Base-by-base conservation (phyloP, 2,797 vertebrate genomes). In the Capromys pilorides region DNA sequence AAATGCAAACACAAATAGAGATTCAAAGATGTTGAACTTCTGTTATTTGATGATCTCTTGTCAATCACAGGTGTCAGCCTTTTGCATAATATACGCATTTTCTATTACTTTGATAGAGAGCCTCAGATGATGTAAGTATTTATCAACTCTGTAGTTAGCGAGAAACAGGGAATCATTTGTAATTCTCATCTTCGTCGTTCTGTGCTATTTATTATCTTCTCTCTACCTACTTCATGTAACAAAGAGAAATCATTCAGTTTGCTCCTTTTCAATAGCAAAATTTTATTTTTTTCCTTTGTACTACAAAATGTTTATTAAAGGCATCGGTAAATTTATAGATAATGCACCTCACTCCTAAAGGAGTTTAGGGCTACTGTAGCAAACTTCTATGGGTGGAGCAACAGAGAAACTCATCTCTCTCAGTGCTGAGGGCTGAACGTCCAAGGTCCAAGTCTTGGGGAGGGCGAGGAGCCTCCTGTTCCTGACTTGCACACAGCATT, bases 201-300 rank as follows among this genome's bases (percentile, higher is more conserved):
- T 86, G 2, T 59, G 73, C 11, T 77, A 16, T 21, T 64, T 64
- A 3, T 51, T 22, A 59, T 67, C 8, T 51, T 87, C 90, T 90
- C 24, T 79, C 19, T 57, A 28, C 4, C 19, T 92, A 51, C 11
- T 64, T 66, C 4, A 82, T 82, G 39, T 39, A 64, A 86, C 1
- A 4, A 67, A 57, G 8, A 73, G 2, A 90, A 95, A 89, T 16
- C n/a, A 45, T 18, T 84, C 7, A 36, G 12, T 66, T 96, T 96
- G n/a, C 21, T 78, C n/a, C 67, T 83, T 78, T 95, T 73, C 57
- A 78, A 62, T 24, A 85, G 28, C 14, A 89, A 26, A 28, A 90
- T 54, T 36, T 21, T 26, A 69, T 61, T 85, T 95, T 54, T 41
- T 8, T 14, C 41, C n/a, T 24, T 86, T 77, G 28, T 66, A 13